Percentiles rank a stretch among this genome's conserved stretches.
Evolutionary conservation across 2,797 vertebrate species (phyloP).

Genomic region (Carduelis carduelis): DNA sequence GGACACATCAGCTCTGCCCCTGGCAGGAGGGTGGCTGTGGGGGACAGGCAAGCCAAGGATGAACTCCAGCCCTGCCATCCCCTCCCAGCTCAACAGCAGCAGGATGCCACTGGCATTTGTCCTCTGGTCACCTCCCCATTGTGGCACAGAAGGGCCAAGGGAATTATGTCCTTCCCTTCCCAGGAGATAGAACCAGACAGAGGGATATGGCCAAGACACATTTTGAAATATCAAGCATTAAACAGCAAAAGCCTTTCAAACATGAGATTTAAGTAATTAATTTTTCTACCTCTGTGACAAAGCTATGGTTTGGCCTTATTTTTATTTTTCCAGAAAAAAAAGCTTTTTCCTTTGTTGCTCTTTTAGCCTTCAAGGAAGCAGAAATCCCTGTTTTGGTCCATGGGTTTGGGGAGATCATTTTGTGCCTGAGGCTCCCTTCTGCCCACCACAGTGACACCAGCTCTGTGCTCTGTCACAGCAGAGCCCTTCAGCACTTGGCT

Average conservation of each 20-base stretch:
- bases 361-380: neutral
- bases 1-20: fast-evolving
- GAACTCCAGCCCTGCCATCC: neutral
- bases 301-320: neutral
- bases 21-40: neutral
- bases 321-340: neutral
- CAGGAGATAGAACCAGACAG: neutral
- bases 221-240: neutral
- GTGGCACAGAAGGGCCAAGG: neutral
- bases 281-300: neutral
- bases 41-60: neutral
- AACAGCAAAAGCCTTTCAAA: neutral
- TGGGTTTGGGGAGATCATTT: neutral
- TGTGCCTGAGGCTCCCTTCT: neutral
- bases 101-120: neutral
- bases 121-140: neutral
- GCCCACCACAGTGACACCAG: neutral
- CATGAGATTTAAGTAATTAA: neutral
- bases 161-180: neutral
- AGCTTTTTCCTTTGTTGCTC: neutral
- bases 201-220: fast-evolving
- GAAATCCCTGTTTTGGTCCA: neutral
- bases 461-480: neutral
- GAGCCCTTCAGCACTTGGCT: neutral
- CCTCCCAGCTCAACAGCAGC: neutral